phyloP scores from a whole-genome alignment of 2,797 vertebrate genomes.

The Mycteria americana region DNA sequence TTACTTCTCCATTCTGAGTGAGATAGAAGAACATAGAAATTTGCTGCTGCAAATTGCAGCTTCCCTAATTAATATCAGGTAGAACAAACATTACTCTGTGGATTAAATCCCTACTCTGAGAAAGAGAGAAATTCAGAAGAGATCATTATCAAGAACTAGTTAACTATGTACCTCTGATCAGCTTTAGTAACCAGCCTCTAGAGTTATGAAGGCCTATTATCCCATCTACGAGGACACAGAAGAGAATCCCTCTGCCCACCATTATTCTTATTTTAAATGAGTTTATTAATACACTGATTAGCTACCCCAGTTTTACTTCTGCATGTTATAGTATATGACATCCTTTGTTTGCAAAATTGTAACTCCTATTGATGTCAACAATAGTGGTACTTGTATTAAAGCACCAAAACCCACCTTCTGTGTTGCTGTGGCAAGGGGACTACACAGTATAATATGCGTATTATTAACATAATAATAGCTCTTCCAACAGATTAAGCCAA shows the following conservation, averaged over 20 bases:
- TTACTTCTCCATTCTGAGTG: background rate
- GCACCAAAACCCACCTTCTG: background rate
- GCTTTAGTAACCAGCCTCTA: background rate
- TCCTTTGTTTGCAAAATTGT: background rate
- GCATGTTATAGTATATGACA: background rate
- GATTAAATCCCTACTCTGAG: background rate
- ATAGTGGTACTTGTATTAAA: background rate
- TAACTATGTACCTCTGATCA: background rate
- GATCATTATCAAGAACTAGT: background rate
- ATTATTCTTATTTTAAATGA: background rate
- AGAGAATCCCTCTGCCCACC: background rate
- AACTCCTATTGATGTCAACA: background rate
- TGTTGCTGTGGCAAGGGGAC: background rate
- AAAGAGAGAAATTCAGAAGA: background rate
- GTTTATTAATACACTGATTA: background rate
- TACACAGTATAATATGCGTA: background rate
- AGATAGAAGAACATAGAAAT: background rate
- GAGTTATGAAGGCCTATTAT: background rate
- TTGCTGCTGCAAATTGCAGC: background rate
- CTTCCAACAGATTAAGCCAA: background rate
- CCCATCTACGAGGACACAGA: background rate
- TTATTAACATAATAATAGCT: background rate
- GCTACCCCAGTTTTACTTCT: background rate
- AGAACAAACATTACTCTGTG: background rate
- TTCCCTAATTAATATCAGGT: background rate